phyloP scores from a whole-genome alignment of 2,113 vertebrate species.

The Telmatochromis brichardi region DNA sequence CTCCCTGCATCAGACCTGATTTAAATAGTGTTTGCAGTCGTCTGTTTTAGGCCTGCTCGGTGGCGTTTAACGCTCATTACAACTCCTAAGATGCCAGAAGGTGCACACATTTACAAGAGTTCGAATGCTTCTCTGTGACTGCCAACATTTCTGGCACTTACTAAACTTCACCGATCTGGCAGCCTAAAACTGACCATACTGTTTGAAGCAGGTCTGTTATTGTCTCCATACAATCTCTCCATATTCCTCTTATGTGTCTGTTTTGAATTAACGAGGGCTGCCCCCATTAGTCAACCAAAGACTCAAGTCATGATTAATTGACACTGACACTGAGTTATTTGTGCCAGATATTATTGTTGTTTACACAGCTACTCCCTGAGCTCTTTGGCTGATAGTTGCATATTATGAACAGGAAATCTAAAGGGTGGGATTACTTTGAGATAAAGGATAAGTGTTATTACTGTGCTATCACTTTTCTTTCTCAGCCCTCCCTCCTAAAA shows the following conservation, averaged over 20 bases:
- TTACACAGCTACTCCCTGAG: not conserved
- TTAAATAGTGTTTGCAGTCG: conserved; percentile 8
- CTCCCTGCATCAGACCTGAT: conserved; percentile 23
- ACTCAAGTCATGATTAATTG: not conserved
- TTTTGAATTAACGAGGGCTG: not conserved
- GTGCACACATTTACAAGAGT: not conserved
- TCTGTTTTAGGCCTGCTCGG: not conserved
- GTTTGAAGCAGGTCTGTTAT: conserved; percentile 28
- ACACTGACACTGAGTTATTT: not conserved
- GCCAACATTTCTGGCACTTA: not conserved
- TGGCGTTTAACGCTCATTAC: not conserved
- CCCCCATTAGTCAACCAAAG: not conserved
- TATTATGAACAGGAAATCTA: not conserved
- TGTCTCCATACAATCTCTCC: conserved; percentile 10
- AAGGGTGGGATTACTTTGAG: not conserved
- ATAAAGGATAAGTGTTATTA: not conserved
- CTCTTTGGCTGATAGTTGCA: not conserved
- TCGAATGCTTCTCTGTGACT: not conserved
- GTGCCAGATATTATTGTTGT: not conserved
- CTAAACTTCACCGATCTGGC: not conserved
- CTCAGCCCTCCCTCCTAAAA: not conserved
- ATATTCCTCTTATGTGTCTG: conserved; percentile 45
- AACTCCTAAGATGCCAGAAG: not conserved
- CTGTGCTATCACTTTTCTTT: not conserved
- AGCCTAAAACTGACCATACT: not conserved